Evolutionary conservation across 2,797 vertebrate genomes (phyloP).

Genomic region (Acanthornis magna): DNA sequence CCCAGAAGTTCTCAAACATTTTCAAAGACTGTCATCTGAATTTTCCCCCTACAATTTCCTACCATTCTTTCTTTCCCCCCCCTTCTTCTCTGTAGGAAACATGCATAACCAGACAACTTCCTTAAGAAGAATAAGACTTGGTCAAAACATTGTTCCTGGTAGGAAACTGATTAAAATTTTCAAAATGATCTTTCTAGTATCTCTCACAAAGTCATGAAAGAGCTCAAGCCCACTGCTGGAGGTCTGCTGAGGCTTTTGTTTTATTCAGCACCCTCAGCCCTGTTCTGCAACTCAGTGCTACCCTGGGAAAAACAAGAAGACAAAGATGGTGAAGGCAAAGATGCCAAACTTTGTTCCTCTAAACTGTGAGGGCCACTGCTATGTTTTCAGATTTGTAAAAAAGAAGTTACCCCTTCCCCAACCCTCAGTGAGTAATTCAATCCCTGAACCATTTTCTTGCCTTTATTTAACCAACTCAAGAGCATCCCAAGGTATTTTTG

Average conservation of each 20-base stretch:
- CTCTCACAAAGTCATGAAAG: not conserved
- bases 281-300: rapidly evolving
- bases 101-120: not conserved
- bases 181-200: not conserved
- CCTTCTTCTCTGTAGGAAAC: not conserved
- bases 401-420: not conserved
- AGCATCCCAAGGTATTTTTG: not conserved
- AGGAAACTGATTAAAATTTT: not conserved
- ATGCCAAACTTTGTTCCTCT: not conserved
- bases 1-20: not conserved
- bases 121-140: not conserved
- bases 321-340: not conserved
- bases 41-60: not conserved
- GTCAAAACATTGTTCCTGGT: not conserved
- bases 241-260: not conserved
- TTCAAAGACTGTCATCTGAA: not conserved
- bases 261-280: not conserved
- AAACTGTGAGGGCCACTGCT: not conserved
- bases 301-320: not conserved
- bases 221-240: not conserved
- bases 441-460: not conserved
- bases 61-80: not conserved
- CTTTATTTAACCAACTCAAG: not conserved
- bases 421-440: not conserved
- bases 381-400: not conserved